Evolutionary conservation across 1,140 invertebrate species (phyloP), one percentile per base, ranked within the genome.

Genomic region (Drosophila insularis): DNA sequence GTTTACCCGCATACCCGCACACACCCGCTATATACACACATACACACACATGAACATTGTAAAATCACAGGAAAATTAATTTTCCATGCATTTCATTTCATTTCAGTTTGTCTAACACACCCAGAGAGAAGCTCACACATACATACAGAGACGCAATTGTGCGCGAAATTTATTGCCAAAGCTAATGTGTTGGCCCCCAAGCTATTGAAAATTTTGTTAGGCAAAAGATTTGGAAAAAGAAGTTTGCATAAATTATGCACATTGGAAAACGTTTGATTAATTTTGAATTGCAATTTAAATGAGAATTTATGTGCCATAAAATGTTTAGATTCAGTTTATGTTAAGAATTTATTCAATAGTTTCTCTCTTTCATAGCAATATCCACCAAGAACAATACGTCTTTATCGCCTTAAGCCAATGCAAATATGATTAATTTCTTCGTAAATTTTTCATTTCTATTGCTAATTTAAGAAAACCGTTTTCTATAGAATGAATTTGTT

Each of bases 1-100:
- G n/a, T 39, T 13, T 17, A 63, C 46, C 31, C 39, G 56, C 53
- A 58, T 8, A 10, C 32, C 56, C 53, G 73, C 35, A 14, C 32
- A 37, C 43, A 65, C 58, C 63, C 6, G 39, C 17, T 5, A 60
- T 43, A 60, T 17, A 58, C 35, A 69, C 17, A 19, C 32, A 37
- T 19, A 60, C 21, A 58, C 35, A 69, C 17, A 19, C 32, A 37
- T 19, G 40, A 21, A 58, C 19, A 63, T 74, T 86, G 84, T 76
- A 89, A 89, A 89, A 80, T 89, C 84, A 71, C 53, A 80, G 77
- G 84, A 79, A 89, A 84, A 89, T 89, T 89, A 84, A 89, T 89
- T 89, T 80, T 80, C 84, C 77, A 84, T 78, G 81, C 73, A 89
- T 84, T 76, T 77, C 63, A 70, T 70, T 68, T 65, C 76, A 74